Evolutionary conservation across 2,888 invertebrate species (phyloP), one percentile per base, ranked within the genome.

Genomic region (Chrysolina oricalcia): DNA sequence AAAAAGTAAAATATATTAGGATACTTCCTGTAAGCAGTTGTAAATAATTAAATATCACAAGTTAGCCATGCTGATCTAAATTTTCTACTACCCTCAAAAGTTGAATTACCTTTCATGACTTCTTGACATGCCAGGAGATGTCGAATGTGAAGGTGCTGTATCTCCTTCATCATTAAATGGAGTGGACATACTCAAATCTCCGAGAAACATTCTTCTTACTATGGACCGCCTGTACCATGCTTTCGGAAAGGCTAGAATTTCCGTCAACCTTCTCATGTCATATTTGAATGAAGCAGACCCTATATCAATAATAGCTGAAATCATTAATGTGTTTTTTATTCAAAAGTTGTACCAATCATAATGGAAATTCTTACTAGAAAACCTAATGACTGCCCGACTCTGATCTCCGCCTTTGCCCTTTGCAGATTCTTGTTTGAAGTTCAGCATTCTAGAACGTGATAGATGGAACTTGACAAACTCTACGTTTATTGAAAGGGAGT

Each of bases 191-290:
- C 95, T 96, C 72, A 98, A 92, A 89, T 99, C 99, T 0, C 99
- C 98, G 68, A 98, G 91, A 89, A 98, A 98, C 85, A 98, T 91
- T 27, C 98, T 91, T 9, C 98, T 91, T 40, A 98, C 97, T 84
- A 99, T 97, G 81, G 96, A 96, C 50, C 97, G 92, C 2, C 98
- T 91, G 89, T 99, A 99, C 99, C 99, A 99, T 15, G 99, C 98
- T 89, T 98, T 98, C 0, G 99, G 99, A 88, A 99, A 98, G 0
- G 98, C 98, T 74, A 99, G 90, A 85, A 99, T 98, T 90, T 99
- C 99, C 0, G 97, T 96, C 78, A 99, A 89, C 0, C 99, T 92
- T 46, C 99, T 92, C 98, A 99, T 99, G 88, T 99, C 99, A 89
- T 99, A 99, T 87, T 98, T 98, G 89, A 99, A 99, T 27, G 96